Evolutionary conservation across 2,888 invertebrate species (phyloP).

Genomic region (Drosophila melanosoma): DNA sequence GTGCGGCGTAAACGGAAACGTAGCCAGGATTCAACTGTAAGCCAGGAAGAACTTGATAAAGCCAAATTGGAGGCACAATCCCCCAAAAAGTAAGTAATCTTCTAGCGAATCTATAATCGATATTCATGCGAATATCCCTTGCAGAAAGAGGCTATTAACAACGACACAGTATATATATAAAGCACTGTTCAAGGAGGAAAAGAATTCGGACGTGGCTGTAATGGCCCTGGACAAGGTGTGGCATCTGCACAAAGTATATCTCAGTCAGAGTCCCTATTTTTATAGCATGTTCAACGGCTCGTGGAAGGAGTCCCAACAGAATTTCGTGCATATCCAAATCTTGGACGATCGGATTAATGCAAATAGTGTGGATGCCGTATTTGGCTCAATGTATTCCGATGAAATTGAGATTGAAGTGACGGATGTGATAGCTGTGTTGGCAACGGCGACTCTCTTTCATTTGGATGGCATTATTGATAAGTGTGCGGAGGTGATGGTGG

Average conservation of each 20-base stretch:
- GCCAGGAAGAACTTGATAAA: slow-evolving; percentile 82
- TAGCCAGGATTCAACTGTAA: slow-evolving; percentile 68
- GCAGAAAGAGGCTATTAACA: slow-evolving; percentile 88
- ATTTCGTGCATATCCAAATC: slow-evolving; percentile 89
- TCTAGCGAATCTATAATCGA: background rate
- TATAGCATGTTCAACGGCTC: slow-evolving; percentile 92
- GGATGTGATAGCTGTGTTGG: slow-evolving; percentile 88
- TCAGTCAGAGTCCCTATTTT: slow-evolving; percentile 93
- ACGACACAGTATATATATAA: slow-evolving; percentile 93
- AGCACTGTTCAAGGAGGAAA: slow-evolving; percentile 90
- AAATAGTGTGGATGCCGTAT: slow-evolving; percentile 89
- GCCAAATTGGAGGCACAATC: slow-evolving; percentile 83
- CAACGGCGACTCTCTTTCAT: slow-evolving; percentile 91
- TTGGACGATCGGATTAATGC: slow-evolving; percentile 89
- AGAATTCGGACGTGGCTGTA: slow-evolving; percentile 91
- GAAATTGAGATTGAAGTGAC: slow-evolving; percentile 89
- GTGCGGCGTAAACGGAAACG: slow-evolving; percentile 87
- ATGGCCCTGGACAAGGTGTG: slow-evolving; percentile 90
- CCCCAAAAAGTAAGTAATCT: slow-evolving; percentile 87
- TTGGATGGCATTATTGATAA: slow-evolving; percentile 90
- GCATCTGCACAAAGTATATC: slow-evolving; percentile 91
- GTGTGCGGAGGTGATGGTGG: slow-evolving; percentile 90
- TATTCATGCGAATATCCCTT: slow-evolving; percentile 29
- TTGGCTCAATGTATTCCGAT: slow-evolving; percentile 91
- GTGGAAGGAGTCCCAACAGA: slow-evolving; percentile 90